These are phyloP conservation scores for Caenorhabditis japonica DNA, from an alignment of 2,888 invertebrate genomes.

Conservation along the genomic window DNA sequence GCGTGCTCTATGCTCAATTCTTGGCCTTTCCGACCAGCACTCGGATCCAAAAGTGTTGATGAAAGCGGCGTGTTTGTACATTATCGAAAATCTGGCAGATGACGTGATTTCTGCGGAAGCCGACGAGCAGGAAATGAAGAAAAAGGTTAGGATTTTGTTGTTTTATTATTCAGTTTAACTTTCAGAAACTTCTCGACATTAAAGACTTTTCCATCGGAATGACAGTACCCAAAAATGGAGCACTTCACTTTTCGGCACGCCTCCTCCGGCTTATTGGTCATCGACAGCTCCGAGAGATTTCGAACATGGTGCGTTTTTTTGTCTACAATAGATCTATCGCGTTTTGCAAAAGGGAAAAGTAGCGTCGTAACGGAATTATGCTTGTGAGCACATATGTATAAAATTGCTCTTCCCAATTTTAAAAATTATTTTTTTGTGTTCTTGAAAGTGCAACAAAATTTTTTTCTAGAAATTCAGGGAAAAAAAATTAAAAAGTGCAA, in stretches of 20 bases:
- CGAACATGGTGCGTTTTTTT: slow-evolving; percentile 82
- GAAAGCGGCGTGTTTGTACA: slow-evolving; percentile 61
- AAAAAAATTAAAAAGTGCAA: slow-evolving; percentile 82
- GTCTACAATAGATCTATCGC: too few relatives aligned
- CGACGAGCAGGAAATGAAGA: slow-evolving; percentile 34
- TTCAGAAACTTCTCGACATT: slow-evolving; percentile 55
- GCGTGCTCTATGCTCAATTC: slow-evolving; percentile 48
- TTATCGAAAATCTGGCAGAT: slow-evolving; percentile 53
- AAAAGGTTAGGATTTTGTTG: slow-evolving; percentile 8
- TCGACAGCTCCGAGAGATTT: slow-evolving; percentile 87
- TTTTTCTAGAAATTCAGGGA: not conserved
- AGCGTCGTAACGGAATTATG: too few relatives aligned
- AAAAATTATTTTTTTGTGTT: too few relatives aligned
- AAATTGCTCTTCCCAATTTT: too few relatives aligned
- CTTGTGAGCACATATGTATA: too few relatives aligned
- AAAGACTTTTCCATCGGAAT: slow-evolving; percentile 64
- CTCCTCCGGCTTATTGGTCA: slow-evolving; percentile 87
- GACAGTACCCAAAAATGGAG: slow-evolving; percentile 47
- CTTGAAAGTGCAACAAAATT: too few relatives aligned
- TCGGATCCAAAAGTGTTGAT: slow-evolving; percentile 52
- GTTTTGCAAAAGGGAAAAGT: too few relatives aligned
- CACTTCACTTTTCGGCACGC: slow-evolving; percentile 82
- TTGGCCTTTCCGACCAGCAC: slow-evolving; percentile 53
- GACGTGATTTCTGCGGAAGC: slow-evolving; percentile 41
- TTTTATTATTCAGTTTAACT: not conserved